phyloP scores from a whole-genome alignment of 2,113 vertebrate genomes.

The Chamaea fasciata region DNA sequence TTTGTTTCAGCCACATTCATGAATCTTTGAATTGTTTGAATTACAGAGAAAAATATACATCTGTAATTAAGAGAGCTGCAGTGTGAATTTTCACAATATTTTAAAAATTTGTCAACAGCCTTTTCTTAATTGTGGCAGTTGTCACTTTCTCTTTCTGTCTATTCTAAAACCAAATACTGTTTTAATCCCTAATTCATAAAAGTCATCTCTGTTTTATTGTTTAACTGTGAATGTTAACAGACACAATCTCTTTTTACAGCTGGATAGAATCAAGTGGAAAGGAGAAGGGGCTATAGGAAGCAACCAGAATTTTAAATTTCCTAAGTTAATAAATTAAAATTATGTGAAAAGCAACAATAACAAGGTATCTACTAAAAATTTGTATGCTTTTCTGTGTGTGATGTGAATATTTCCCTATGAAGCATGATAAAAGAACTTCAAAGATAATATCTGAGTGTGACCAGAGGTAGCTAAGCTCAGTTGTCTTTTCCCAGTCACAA shows the following conservation, averaged over 20 bases:
- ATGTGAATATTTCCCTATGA: background rate
- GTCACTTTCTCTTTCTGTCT: background rate
- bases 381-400: background rate
- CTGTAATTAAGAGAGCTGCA: background rate
- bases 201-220: background rate
- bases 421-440: background rate
- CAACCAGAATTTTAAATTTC: background rate
- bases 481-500: background rate
- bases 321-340: background rate
- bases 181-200: background rate
- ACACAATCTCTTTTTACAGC: background rate
- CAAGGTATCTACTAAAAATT: background rate
- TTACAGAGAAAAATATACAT: background rate
- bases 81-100: background rate
- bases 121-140: background rate
- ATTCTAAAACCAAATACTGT: background rate
- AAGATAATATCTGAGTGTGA: background rate
- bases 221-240: background rate
- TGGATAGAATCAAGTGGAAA: background rate
- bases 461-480: background rate
- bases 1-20: background rate
- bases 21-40: background rate
- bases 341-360: background rate
- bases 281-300: background rate
- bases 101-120: background rate